Conservation (phyloP, 2,888 invertebrate species). For the Lissonota sp. region DNA sequence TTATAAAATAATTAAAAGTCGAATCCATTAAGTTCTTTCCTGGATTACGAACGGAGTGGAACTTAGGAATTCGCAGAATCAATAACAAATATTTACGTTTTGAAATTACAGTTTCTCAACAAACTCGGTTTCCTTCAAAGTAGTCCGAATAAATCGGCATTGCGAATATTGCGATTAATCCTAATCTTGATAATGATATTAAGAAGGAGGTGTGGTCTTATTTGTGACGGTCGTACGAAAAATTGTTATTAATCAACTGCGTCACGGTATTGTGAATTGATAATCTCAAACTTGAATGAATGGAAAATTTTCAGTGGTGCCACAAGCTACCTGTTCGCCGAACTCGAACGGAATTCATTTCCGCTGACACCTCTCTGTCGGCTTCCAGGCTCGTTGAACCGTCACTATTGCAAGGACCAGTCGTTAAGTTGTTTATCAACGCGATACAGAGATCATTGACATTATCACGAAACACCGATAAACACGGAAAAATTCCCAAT, state of each 20-base stretch:
- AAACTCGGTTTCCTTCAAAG: background rate
- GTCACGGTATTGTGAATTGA: background rate
- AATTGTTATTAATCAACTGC: background rate
- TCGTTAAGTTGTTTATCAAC: conserved; percentile 6
- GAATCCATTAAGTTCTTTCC: no score
- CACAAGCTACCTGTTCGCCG: conserved; percentile 35
- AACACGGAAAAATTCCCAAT: background rate
- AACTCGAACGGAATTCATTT: conserved; percentile 49
- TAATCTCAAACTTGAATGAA: background rate
- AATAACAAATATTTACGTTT: no score
- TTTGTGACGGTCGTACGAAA: no score
- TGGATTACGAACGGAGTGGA: no score
- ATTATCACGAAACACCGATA: background rate
- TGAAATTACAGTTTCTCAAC: background rate
- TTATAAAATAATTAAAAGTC: no score
- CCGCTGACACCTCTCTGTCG: conserved; percentile 34
- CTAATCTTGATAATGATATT: conserved; percentile 15
- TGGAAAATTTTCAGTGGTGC: background rate
- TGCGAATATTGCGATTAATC: background rate
- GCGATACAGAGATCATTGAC: background rate
- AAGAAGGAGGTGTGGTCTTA: background rate
- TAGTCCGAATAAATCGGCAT: background rate
- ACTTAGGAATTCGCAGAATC: no score
- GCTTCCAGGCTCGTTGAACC: conserved; percentile 40
- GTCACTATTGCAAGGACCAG: conserved; percentile 14